These are phyloP conservation scores for Incurvaria masculella DNA, from an alignment of 2,888 invertebrate species.

Conservation along the genomic window DNA sequence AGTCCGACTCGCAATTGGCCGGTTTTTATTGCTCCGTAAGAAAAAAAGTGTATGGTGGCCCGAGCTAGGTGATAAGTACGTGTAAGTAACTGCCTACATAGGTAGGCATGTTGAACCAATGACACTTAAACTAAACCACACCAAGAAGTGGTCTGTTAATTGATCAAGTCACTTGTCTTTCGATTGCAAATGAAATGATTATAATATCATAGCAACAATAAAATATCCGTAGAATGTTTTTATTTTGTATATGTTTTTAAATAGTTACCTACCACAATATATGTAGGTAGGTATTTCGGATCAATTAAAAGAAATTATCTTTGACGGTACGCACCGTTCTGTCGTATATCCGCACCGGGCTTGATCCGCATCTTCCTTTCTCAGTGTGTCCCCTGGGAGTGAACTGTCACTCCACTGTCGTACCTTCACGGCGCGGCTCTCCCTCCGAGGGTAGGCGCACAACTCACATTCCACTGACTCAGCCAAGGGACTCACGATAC, in stretches of 20 bases:
- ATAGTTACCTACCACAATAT: not conserved
- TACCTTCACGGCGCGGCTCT: conserved; percentile 44
- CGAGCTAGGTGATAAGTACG: too few relatives aligned
- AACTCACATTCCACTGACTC: conserved; percentile 42
- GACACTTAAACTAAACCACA: too few relatives aligned
- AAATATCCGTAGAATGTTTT: not conserved
- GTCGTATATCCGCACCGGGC: conserved; percentile 45
- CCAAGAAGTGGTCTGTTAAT: too few relatives aligned
- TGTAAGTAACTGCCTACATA: too few relatives aligned
- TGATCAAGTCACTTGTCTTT: too few relatives aligned
- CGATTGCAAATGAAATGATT: too few relatives aligned
- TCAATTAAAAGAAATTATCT: not conserved
- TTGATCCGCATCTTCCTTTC: conserved; percentile 57
- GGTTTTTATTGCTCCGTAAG: too few relatives aligned
- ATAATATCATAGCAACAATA: too few relatives aligned
- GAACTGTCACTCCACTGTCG: conserved; percentile 35
- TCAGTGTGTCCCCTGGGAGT: conserved; percentile 53
- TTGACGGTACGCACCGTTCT: conserved; percentile 36
- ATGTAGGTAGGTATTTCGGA: not conserved
- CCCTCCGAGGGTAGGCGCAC: conserved; percentile 29
- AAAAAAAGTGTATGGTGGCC: too few relatives aligned
- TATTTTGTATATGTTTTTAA: not conserved
- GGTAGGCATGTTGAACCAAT: too few relatives aligned
- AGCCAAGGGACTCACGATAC: conserved; percentile 55
- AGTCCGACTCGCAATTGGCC: too few relatives aligned